Conservation (phyloP, 1,140 invertebrate genomes). For the Amyelois transitella region DNA sequence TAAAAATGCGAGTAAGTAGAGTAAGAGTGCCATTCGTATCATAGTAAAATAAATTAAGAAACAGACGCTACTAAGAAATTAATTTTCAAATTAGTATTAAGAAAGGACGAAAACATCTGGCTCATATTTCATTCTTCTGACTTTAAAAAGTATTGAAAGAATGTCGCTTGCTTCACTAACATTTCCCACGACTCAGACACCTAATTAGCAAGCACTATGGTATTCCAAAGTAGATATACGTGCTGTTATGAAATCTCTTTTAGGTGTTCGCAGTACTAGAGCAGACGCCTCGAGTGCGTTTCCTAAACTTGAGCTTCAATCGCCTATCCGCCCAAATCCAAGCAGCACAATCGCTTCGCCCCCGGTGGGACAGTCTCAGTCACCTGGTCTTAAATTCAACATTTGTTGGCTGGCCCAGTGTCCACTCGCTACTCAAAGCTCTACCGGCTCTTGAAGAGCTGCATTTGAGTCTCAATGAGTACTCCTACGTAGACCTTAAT, state of each 20-base stretch:
- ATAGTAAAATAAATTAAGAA: too few species aligned
- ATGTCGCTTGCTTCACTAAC: too few species aligned
- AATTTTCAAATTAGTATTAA: too few species aligned
- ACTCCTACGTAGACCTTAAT: slow-evolving; percentile 80
- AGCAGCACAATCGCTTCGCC: slow-evolving; percentile 63
- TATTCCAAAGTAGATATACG: background rate
- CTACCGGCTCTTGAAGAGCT: slow-evolving; percentile 89
- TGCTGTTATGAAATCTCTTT: slow-evolving; percentile 24
- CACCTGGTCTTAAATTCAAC: slow-evolving; percentile 92
- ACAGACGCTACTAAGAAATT: too few species aligned
- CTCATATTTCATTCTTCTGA: too few species aligned
- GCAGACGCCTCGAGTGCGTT: slow-evolving; percentile 90
- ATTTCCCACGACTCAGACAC: background rate
- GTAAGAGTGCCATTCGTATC: too few species aligned
- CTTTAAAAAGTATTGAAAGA: too few species aligned
- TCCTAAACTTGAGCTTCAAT: slow-evolving; percentile 94
- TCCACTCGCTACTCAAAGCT: slow-evolving; percentile 84
- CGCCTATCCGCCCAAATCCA: slow-evolving; percentile 80
- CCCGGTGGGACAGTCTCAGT: slow-evolving; percentile 79
- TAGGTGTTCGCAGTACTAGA: slow-evolving; percentile 89
- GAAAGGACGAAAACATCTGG: too few species aligned
- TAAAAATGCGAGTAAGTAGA: too few species aligned
- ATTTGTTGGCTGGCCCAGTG: slow-evolving; percentile 86
- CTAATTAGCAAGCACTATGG: background rate
- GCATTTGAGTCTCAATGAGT: slow-evolving; percentile 92